Base-by-base conservation (phyloP, 2,888 invertebrate genomes). In the Ormyrus nitidulus region DNA sequence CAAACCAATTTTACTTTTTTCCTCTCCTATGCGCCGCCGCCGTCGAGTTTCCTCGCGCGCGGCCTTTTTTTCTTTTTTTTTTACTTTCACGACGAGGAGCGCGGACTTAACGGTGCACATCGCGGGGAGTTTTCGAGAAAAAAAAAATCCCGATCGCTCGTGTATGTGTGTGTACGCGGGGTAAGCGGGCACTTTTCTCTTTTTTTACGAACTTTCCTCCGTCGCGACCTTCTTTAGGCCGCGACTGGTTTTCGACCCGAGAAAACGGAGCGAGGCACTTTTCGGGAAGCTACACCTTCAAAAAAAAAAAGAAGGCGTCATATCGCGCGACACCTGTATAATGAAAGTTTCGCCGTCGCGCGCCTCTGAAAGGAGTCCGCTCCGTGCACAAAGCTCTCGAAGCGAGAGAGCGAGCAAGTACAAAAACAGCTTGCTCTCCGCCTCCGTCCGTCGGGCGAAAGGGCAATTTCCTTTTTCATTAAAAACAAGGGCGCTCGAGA, bases 1-100 rank as follows among this genome's bases (percentile, higher is more conserved):
- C 76, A 56, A 77, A 80, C 68, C 80, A 77, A 80, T 73, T 76
- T 76, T 66, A 65, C 71, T 81, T 79, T 81, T 79, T 79, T 54
- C 46, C 54, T 71, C 53, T 53, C 64, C 72, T 65, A 48, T 59
- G 13, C 53, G 13, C 11, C 19, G 10, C 19, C n/a, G 8, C 48
- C 58, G 59, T 44, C 70, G 70, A 69, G 64, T 68, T 69, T 76
- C 59, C 44, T 68, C 59, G n/a, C n/a, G 54, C 7, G 61, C n/a
- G 7, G 13, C 64, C 13, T 34, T 49, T 68, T 19, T 48, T 46
- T 70, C 34, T 66, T 53, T 19, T 66, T 66, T 53, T 75, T 68
- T 59, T 65, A 72, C 72, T 78, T 78, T 72, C 78, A 72, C 78
- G 72, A 10, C 46, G 48, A 53, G 10, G 51, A 61, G 69, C 54